Evolutionary conservation across 2,797 vertebrate genomes (phyloP).

Genomic region (Chiropotes sagulatus): DNA sequence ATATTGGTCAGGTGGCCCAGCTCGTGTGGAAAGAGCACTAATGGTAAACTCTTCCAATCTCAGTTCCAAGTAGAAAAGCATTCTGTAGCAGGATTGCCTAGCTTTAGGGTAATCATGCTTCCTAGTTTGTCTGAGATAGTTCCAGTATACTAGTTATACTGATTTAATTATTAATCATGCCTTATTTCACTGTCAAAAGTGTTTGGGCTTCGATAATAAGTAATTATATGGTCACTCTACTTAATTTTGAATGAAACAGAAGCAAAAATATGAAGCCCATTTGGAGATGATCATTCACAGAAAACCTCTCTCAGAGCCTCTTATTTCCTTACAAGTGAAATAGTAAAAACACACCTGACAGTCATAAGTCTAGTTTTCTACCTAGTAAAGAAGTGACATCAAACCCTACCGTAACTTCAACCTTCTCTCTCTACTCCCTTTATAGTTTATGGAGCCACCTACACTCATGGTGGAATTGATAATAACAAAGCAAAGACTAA

Average conservation of each 20-base stretch:
- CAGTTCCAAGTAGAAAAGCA: neutral
- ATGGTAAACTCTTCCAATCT: neutral
- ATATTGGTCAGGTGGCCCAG: too few relatives aligned
- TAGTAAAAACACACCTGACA: constrained; percentile 10
- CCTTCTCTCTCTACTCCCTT: constrained; percentile 2
- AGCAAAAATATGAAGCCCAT: constrained; percentile 12
- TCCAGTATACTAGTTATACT: neutral
- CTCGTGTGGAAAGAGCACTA: neutral
- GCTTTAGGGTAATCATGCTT: neutral
- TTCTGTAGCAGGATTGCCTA: neutral
- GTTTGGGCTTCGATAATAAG: neutral
- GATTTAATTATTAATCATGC: constrained; percentile 15
- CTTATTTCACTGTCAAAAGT: constrained; percentile 34
- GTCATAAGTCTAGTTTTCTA: constrained; percentile 9
- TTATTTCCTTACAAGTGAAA: constrained; percentile 46
- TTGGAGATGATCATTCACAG: constrained; percentile 15
- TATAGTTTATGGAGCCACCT: constrained; percentile 27
- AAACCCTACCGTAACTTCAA: neutral
- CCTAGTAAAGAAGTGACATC: constrained; percentile 32
- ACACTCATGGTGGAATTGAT: constrained; percentile 6
- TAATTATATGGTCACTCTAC: neutral
- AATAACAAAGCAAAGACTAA: constrained; percentile 56
- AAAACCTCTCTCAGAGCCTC: neutral
- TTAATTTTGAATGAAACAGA: constrained; percentile 26
- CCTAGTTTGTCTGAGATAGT: neutral